Conservation (phyloP, 2,888 invertebrate species). For the Lepidochrysops patricia region DNA sequence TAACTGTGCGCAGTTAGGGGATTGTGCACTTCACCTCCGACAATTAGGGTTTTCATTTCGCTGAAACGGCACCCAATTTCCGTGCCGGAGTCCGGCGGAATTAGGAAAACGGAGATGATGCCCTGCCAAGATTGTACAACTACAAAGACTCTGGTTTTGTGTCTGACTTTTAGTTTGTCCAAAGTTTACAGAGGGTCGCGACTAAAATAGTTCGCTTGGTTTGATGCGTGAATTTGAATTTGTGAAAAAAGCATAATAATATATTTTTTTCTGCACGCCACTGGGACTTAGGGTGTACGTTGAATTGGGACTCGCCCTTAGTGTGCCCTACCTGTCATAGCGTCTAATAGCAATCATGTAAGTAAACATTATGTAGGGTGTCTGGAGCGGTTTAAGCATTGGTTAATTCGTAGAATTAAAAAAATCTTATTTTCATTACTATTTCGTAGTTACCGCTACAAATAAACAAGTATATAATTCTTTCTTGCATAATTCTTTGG, state of each 20-base stretch:
- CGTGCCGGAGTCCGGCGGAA: constrained; percentile 23
- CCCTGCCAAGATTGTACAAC: constrained; percentile 18
- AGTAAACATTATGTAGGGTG: background rate
- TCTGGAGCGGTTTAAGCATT: background rate
- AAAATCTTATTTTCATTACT: background rate
- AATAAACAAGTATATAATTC: constrained; percentile 12
- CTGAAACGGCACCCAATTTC: constrained; percentile 30
- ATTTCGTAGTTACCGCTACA: background rate
- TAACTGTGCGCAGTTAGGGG: constrained; percentile 25
- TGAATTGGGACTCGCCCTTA: background rate
- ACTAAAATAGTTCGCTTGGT: background rate
- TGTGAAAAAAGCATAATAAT: background rate
- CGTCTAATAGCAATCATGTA: background rate
- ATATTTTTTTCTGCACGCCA: background rate
- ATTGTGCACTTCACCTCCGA: constrained; percentile 24
- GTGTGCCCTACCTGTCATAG: background rate
- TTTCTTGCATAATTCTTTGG: constrained; percentile 13
- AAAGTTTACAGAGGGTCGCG: background rate
- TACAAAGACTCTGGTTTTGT: background rate
- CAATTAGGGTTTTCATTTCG: constrained; percentile 33
- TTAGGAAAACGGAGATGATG: constrained; percentile 29
- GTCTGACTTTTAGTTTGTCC: background rate
- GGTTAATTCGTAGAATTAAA: background rate
- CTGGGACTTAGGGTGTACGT: background rate
- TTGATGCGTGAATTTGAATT: background rate